Base-by-base conservation (phyloP, 2,113 vertebrate genomes). In the Lepus americanus region DNA sequence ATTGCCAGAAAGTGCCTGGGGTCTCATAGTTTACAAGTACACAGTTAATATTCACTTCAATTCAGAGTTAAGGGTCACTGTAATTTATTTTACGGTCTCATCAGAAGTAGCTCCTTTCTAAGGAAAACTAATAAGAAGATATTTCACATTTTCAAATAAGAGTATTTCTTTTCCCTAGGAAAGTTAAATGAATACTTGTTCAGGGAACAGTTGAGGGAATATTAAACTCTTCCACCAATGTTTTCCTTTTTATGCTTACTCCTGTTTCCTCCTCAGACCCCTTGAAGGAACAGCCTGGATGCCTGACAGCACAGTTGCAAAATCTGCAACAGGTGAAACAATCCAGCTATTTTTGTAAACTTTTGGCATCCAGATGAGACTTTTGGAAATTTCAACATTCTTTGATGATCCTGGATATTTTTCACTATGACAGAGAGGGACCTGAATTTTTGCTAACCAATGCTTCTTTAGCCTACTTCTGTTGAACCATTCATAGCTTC, bases 291-390 rank as follows among this genome's bases (percentile, higher is more conserved):
- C 31, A 69, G 87, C 72, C 51, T 51, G 72, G 36, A 63, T 36
- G n/a, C 17, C 59, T 80, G 86, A 80, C 61, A 90, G 73, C 59
- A 76, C 80, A 63, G 27, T 88, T 93, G 66, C 87, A 91, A 96
- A 96, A 96, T 69, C 63, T 85, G 29, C 64, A 73, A 29, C 31
- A 88, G 53, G 61, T 69, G 31, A 89, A 76, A 72, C 13, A n/a
- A 22, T 69, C 59, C 76, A 94, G 66, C 11, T n/a, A 92, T 72
- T 87, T 92, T 55, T 92, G 73, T 72, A 79, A 90, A 84, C 70
- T 76, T 80, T 89, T 69, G n/a, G 8, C 55, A 87, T 96, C 91
- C 33, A 66, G 51, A 66, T 66, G 49, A 94, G 66, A 61, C n/a
- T 74, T 81, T 90, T 87, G 44, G 33, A 94, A 76, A 11, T 92